Evolutionary conservation across 2,888 invertebrate genomes (phyloP).

Genomic region (Conchocele bisecta): DNA sequence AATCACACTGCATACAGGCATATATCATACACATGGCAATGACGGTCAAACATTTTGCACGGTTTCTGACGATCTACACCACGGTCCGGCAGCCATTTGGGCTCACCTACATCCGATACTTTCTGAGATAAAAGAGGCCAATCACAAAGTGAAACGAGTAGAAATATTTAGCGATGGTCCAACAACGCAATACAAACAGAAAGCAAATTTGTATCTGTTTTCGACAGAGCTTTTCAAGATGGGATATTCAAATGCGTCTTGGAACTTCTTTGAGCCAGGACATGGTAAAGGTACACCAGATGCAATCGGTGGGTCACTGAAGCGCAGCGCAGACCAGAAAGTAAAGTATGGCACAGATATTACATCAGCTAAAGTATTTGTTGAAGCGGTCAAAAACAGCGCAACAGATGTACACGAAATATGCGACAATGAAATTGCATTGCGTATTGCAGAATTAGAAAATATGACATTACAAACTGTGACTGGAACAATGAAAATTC

Average conservation of each 20-base stretch:
- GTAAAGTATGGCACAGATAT: conserved; percentile 48
- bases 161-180: conserved; percentile 72
- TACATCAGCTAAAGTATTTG: conserved; percentile 7
- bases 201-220: conserved; percentile 79
- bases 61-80: conserved; percentile 73
- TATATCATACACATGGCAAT: conserved; percentile 9
- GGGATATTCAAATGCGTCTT: conserved; percentile 55
- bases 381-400: not conserved
- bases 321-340: conserved; percentile 64
- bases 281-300: conserved; percentile 80
- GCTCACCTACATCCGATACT: conserved; percentile 78
- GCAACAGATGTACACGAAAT: not conserved
- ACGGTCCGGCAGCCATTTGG: conserved; percentile 81
- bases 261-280: conserved; percentile 79
- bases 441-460: too few species aligned
- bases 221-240: conserved; percentile 25
- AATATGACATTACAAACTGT: conserved; percentile 20
- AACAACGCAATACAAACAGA: conserved; percentile 79
- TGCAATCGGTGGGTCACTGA: conserved; percentile 76
- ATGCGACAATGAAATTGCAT: too few species aligned
- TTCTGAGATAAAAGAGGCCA: conserved; percentile 24
- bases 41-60: conserved; percentile 65
- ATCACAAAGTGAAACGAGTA: conserved; percentile 37
- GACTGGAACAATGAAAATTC: conserved; percentile 45
- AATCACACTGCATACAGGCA: conserved; percentile 50